phyloP scores from a whole-genome alignment of 2,888 invertebrate genomes.

The Sceliomorpha sp. region DNA sequence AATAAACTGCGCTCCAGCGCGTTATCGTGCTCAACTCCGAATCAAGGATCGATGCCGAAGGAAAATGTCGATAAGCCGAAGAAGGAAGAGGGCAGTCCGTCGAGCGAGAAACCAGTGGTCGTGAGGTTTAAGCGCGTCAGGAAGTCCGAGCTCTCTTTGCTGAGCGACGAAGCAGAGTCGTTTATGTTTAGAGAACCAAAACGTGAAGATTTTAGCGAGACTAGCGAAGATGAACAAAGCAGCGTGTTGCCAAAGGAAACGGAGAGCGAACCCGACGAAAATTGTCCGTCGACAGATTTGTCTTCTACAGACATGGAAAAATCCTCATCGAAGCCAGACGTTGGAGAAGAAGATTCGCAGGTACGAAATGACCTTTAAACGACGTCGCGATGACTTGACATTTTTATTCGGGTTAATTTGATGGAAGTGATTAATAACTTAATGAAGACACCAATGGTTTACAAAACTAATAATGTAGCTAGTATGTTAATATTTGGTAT shows the following conservation, averaged over 20 bases:
- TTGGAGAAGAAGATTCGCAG: constrained; percentile 70
- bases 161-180: constrained; percentile 93
- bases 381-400: too few relatives aligned
- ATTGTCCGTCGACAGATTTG: constrained; percentile 44
- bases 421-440: too few relatives aligned
- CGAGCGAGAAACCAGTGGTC: constrained; percentile 82
- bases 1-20: constrained; percentile 85
- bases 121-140: constrained; percentile 89
- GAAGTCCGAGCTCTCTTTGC: constrained; percentile 86
- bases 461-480: too few relatives aligned
- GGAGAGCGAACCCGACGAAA: constrained; percentile 67
- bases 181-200: constrained; percentile 89
- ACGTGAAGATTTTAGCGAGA: constrained; percentile 83
- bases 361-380: constrained; percentile 16
- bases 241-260: constrained; percentile 75
- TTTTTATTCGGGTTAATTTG: too few relatives aligned
- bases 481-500: too few relatives aligned
- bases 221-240: constrained; percentile 80
- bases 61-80: constrained; percentile 58
- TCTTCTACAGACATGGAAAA: constrained; percentile 59
- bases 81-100: constrained; percentile 68
- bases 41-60: constrained; percentile 41
- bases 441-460: too few relatives aligned
- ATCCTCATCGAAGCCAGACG: constrained; percentile 64
- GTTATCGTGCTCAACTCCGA: constrained; percentile 60